These are phyloP conservation scores for Rhinogobius similis DNA, from an alignment of 2,113 vertebrate genomes.

Conservation along the genomic window DNA sequence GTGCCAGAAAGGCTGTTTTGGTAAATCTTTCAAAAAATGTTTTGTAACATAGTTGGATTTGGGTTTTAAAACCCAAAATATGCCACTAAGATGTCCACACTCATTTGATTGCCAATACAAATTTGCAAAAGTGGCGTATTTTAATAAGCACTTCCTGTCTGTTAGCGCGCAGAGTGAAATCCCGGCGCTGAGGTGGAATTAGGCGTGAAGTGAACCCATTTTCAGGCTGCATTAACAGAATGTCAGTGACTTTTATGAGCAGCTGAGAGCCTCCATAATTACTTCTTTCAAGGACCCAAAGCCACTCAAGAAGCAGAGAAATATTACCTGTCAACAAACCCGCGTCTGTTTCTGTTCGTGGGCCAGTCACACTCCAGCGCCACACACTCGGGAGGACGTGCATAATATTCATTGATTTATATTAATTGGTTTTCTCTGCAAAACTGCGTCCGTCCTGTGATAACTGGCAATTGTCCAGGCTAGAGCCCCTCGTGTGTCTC, in stretches of 20 bases:
- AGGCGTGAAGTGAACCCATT: conserved; percentile 36
- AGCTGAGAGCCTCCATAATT: conserved; percentile 45
- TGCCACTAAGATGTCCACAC: neutral
- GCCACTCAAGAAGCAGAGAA: conserved; percentile 49
- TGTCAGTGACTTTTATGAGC: conserved; percentile 28
- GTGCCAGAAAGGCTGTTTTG: too few relatives aligned
- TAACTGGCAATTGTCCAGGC: neutral
- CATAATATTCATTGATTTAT: conserved; percentile 2
- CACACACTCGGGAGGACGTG: neutral
- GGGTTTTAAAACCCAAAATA: neutral
- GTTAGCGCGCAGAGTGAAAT: conserved; percentile 8
- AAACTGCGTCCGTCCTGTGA: neutral
- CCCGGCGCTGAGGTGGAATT: neutral
- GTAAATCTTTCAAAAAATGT: neutral
- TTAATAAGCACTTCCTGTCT: conserved; percentile 11
- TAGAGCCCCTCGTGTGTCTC: neutral
- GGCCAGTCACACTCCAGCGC: conserved; percentile 3
- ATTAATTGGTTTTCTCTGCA: conserved; percentile 5
- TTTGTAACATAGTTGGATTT: neutral
- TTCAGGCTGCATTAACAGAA: conserved; percentile 28
- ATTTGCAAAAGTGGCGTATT: conserved; percentile 4
- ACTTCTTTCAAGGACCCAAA: conserved; percentile 53
- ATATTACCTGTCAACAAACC: conserved; percentile 49
- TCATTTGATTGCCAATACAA: neutral
- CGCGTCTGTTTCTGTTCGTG: conserved; percentile 24